phyloP scores from a whole-genome alignment of 2,888 invertebrate genomes.

The Coleophora deauratella region DNA sequence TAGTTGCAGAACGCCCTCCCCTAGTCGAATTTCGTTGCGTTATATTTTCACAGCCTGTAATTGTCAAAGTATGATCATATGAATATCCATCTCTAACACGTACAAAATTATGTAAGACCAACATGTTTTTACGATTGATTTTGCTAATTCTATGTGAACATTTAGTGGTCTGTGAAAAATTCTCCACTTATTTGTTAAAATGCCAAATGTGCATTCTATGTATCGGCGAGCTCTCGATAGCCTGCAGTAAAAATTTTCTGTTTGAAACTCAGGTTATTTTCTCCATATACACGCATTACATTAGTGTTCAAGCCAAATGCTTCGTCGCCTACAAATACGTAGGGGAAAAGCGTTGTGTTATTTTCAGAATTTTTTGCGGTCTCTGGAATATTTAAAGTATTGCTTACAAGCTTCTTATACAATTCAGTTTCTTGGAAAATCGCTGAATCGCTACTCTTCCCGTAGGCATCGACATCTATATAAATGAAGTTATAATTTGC shows the following conservation, averaged over 20 bases:
- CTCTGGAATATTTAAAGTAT: constrained; percentile 12
- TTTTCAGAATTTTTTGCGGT: constrained; percentile 11
- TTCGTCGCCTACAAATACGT: background rate
- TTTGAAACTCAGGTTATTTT: constrained; percentile 14
- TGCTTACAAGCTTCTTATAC: constrained; percentile 9
- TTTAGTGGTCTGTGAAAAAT: constrained; percentile 19
- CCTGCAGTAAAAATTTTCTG: constrained; percentile 10
- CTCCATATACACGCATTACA: background rate
- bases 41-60: no score
- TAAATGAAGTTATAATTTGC: constrained; percentile 20
- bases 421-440: constrained; percentile 11
- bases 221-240: constrained; percentile 15
- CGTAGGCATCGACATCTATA: constrained; percentile 19
- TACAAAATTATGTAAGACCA: constrained; percentile 3
- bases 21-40: constrained; percentile 1
- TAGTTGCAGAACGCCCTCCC: background rate
- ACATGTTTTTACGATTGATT: constrained; percentile 18
- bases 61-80: constrained; percentile 4
- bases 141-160: constrained; percentile 15
- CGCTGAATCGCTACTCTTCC: constrained; percentile 13
- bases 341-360: constrained; percentile 11
- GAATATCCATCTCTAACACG: constrained; percentile 4
- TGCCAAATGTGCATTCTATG: constrained; percentile 16
- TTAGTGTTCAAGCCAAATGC: background rate
- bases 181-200: constrained; percentile 18